phyloP scores from a whole-genome alignment of 2,888 invertebrate species.

The Sminthurides aquaticus region DNA sequence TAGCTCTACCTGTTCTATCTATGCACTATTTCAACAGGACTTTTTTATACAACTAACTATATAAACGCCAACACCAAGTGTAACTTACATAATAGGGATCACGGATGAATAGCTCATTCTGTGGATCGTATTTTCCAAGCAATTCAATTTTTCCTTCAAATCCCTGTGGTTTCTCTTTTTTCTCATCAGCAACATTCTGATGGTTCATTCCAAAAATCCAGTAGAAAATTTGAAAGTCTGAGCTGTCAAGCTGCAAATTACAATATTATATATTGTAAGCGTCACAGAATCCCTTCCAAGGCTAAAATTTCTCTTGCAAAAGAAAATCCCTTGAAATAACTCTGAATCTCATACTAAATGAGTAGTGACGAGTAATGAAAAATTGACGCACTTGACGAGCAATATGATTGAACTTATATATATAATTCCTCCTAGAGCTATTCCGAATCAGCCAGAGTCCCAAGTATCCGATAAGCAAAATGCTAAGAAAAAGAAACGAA shows the following conservation, averaged over 20 bases:
- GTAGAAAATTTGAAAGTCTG: constrained; percentile 73
- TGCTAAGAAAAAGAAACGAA: neutral
- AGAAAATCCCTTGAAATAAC: too few species aligned
- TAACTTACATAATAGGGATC: constrained; percentile 84
- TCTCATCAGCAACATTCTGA: constrained; percentile 64
- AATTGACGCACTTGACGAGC: constrained; percentile 69
- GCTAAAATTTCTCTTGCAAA: too few species aligned
- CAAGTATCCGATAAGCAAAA: neutral
- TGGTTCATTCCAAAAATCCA: constrained; percentile 95
- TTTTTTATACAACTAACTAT: too few species aligned
- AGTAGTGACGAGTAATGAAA: too few species aligned
- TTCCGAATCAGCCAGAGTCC: neutral
- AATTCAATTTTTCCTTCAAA: constrained; percentile 66
- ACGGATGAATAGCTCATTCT: constrained; percentile 69
- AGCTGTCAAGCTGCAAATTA: constrained; percentile 57
- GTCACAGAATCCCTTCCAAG: too few species aligned
- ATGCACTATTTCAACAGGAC: too few species aligned
- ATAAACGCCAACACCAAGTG: too few species aligned
- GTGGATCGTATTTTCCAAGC: constrained; percentile 79
- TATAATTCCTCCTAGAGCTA: too few species aligned
- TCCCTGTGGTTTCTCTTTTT: constrained; percentile 56
- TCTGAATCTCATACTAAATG: too few species aligned
- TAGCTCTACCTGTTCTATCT: too few species aligned
- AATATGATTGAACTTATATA: constrained; percentile 63
- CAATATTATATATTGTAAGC: constrained; percentile 23